Evolutionary conservation across 1,140 invertebrate genomes (phyloP).

Genomic region (Drosophila asahinai): DNA sequence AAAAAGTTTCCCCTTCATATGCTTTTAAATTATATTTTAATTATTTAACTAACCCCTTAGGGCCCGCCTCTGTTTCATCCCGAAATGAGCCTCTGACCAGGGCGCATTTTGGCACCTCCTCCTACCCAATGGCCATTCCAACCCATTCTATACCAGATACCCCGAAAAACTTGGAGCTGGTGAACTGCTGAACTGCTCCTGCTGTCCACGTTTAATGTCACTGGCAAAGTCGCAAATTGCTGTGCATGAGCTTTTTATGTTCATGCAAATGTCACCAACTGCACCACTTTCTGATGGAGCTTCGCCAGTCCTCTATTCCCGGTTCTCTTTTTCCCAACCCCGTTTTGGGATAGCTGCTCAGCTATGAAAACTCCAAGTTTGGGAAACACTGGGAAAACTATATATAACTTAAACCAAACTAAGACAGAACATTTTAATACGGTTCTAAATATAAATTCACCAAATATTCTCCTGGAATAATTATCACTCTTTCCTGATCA

Average conservation of each 20-base stretch:
- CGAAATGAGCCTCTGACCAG: constrained; percentile 25
- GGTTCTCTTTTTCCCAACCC: constrained; percentile 1
- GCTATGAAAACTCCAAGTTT: constrained; percentile 45
- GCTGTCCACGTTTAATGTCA: constrained; percentile 82
- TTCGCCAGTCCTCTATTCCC: constrained; percentile 23
- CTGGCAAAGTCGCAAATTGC: constrained; percentile 83
- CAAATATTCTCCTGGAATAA: not conserved
- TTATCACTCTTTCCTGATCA: not conserved
- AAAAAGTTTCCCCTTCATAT: not conserved
- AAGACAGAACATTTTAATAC: no score
- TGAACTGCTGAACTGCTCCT: constrained; percentile 33
- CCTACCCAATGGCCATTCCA: not conserved
- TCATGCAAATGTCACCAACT: constrained; percentile 83
- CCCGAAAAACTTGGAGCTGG: constrained; percentile 38
- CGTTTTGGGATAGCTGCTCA: constrained; percentile 16
- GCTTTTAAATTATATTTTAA: not conserved
- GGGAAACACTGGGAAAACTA: constrained; percentile 11
- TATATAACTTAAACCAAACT: no score
- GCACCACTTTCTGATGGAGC: constrained; percentile 67
- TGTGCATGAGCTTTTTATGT: constrained; percentile 84
- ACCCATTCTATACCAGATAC: constrained; percentile 12
- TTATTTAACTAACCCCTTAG: not conserved
- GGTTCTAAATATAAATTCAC: no score
- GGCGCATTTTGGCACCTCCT: not conserved
- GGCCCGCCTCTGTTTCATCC: constrained; percentile 6